Evolutionary conservation across 2,113 vertebrate species (phyloP), one percentile per base, ranked within the genome.

Genomic region (Isurus oxyrinchus): DNA sequence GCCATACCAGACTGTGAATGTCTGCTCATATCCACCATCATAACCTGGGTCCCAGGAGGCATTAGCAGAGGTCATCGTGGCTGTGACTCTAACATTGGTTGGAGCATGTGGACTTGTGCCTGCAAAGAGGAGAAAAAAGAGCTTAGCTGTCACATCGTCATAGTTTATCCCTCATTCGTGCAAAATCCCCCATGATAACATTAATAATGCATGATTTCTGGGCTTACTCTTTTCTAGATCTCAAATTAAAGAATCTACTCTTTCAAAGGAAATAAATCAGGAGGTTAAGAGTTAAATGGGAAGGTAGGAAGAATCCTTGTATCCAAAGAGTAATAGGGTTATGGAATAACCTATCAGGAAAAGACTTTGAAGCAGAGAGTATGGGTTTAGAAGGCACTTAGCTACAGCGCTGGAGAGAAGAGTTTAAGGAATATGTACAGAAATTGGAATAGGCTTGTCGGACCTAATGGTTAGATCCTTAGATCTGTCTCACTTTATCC

Each of bases 1-100:
- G 98, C 99, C 99, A 97, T 99, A 99, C 99, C 99, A 99, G 98
- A 99, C 99, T 98, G 99, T 99, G 98, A 99, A 99, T 97, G 99
- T 99, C 99, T 99, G 99, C 97, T 99, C 99, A 3, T 98, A 99
- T 98, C 99, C 99, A 96, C 99, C 99, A 96, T 99, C 99, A 96
- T 99, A 99, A 98, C 99, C 99, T 53, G 99, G 98, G 97, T 99
- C 99, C 99, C 99, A 99, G 97, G 99, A 99, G 97, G 99, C 98
- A 79, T 99, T 99, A 97, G 99, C 99, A 96, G 99, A 99, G 98
- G 98, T 99, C 97, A 99, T 99, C 96, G 98, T 99, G 96, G 98
- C 98, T 97, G 98, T 97, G 21, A 99, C 99, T 61, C 98, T 98
- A 97, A 99, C 98, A 96, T 98, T 98, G 97, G 98, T 98, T 0